phyloP scores from a whole-genome alignment of 1,140 invertebrate genomes.

The Aphis craccivora region DNA sequence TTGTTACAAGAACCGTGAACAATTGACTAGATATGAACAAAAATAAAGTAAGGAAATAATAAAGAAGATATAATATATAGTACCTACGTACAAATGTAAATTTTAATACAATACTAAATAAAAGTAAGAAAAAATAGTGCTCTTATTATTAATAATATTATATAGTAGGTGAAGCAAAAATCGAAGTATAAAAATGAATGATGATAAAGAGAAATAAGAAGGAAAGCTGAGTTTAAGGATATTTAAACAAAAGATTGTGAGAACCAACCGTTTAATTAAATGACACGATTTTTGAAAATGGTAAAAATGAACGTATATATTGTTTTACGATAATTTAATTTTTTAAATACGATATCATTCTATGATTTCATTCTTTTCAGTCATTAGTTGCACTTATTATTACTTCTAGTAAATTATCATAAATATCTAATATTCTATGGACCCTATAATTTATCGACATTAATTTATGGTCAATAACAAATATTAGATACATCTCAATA shows the following conservation, averaged over 20 bases:
- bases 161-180: neutral
- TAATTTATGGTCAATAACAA: no score
- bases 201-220: neutral
- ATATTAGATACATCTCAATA: no score
- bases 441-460: no score
- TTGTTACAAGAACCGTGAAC: neutral
- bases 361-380: neutral
- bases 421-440: neutral
- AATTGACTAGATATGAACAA: neutral
- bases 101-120: neutral
- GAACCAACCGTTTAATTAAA: neutral
- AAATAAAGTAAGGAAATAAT: neutral
- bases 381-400: neutral
- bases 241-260: neutral
- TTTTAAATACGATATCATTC: neutral
- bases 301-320: neutral
- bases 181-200: neutral
- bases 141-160: neutral
- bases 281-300: neutral
- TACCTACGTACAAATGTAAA: neutral
- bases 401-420: neutral
- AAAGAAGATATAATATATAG: neutral
- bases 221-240: neutral
- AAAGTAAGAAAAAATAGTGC: neutral
- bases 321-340: neutral